Conservation (phyloP, 2,797 vertebrate species). For the Sardinella longiceps region DNA sequence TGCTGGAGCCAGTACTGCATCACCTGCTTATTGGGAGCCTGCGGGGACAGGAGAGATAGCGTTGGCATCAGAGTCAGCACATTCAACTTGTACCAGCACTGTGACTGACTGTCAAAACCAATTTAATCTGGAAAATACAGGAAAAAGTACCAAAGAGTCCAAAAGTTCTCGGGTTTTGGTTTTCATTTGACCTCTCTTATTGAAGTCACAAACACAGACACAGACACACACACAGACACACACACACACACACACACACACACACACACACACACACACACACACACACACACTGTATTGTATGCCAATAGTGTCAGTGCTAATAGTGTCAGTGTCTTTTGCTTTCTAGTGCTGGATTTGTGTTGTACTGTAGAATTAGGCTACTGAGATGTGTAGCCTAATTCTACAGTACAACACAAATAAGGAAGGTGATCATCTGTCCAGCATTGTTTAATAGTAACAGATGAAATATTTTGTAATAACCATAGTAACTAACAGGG, state of each 20-base stretch:
- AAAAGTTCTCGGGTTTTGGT: too few species aligned
- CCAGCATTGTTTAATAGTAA: not conserved
- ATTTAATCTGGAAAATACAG: too few species aligned
- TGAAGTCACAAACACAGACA: not conserved
- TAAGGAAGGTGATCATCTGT: not conserved
- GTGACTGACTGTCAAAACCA: too few species aligned
- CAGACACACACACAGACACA: not conserved
- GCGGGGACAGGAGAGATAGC: not conserved
- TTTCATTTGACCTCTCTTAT: too few species aligned
- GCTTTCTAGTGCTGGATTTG: too few species aligned
- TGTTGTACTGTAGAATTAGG: too few species aligned
- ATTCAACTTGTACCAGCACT: too few species aligned
- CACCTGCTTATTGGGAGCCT: conserved; percentile 89
- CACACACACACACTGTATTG: not conserved
- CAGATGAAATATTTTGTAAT: not conserved
- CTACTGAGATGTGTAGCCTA: too few species aligned
- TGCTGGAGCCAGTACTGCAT: conserved; percentile 97
- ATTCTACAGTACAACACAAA: too few species aligned
- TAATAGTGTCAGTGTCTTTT: too few species aligned
- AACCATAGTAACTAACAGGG: not conserved
- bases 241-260: conserved; percentile 4
- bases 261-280: not conserved
- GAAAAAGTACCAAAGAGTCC: too few species aligned
- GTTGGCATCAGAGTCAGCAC: not conserved
- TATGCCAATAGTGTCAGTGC: not conserved